A percentile compares a stretch with the other conserved stretches of the same genome.
These are phyloP conservation scores for Acridotheres tristis DNA, from an alignment of 2,797 vertebrate genomes.

Conservation along the genomic window DNA sequence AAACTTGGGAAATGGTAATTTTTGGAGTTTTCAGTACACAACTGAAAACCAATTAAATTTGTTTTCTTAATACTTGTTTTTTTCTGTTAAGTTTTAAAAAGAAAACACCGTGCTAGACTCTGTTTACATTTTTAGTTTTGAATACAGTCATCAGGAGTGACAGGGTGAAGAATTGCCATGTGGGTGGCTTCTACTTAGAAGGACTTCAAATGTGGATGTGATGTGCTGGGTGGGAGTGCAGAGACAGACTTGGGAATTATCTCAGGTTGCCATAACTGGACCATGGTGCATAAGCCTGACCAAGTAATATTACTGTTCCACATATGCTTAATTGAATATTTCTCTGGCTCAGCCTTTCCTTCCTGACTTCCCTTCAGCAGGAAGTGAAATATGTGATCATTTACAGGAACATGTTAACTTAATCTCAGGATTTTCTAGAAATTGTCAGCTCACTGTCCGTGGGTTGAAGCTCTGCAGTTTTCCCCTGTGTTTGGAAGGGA, in stretches of 20 bases:
- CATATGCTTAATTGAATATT: not conserved
- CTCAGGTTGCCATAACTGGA: not conserved
- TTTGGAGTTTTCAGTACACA: not conserved
- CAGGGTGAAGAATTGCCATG: not conserved
- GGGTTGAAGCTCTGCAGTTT: not conserved
- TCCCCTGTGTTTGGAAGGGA: not conserved
- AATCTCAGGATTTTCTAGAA: not conserved
- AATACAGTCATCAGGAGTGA: not conserved
- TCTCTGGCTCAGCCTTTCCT: not conserved
- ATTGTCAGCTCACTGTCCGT: not conserved
- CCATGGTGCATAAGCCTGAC: not conserved
- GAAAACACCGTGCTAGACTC: not conserved
- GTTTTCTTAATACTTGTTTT: not conserved
- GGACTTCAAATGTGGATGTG: not conserved
- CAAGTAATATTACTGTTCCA: not conserved
- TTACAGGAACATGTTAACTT: not conserved
- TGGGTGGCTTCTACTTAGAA: not conserved
- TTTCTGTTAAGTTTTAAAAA: not conserved
- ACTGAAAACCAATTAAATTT: not conserved
- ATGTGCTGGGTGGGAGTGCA: not conserved
- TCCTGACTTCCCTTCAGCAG: not conserved
- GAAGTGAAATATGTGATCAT: not conserved
- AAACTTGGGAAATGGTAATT: not conserved
- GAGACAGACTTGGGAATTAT: not conserved
- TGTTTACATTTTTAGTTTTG: not conserved